Percentiles rank a stretch among this genome's conserved stretches.
These are phyloP conservation scores for Drosophila vallismaia DNA, from an alignment of 2,888 invertebrate species.

Conservation along the genomic window DNA sequence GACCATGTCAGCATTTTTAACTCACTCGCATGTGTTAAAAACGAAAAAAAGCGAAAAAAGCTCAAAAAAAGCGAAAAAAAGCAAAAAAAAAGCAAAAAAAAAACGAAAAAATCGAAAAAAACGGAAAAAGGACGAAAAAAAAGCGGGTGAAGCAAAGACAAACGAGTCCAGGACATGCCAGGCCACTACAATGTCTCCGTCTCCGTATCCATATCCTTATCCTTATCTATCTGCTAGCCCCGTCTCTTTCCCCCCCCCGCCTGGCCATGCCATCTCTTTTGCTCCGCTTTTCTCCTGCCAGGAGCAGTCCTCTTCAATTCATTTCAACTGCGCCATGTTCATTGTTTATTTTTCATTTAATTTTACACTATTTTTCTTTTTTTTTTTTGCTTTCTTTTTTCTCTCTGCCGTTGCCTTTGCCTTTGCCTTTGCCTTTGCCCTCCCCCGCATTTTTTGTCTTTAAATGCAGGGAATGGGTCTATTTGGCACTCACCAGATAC, in stretches of 20 bases:
- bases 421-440: neutral
- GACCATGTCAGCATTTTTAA: conserved; percentile 72
- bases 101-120: too few relatives aligned
- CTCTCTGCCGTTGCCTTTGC: conserved; percentile 1
- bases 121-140: neutral
- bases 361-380: conserved; percentile 67
- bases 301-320: conserved; percentile 68
- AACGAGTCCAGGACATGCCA: conserved; percentile 49
- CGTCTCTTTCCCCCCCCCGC: conserved; percentile 3
- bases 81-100: too few relatives aligned
- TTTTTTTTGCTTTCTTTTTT: conserved; percentile 42
- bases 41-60: conserved; percentile 33
- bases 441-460: conserved; percentile 10
- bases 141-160: conserved; percentile 54
- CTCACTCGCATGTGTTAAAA: conserved; percentile 64
- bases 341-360: conserved; percentile 80
- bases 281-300: conserved; percentile 27
- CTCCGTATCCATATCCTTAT: conserved; percentile 7
- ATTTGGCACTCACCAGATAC: conserved; percentile 15
- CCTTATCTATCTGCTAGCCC: neutral
- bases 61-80: too few relatives aligned
- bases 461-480: conserved; percentile 4
- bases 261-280: neutral
- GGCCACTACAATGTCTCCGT: conserved; percentile 41
- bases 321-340: conserved; percentile 71